These are phyloP conservation scores for Phylloscopus trochilus DNA, from an alignment of 2,113 vertebrate genomes.

Conservation along the genomic window DNA sequence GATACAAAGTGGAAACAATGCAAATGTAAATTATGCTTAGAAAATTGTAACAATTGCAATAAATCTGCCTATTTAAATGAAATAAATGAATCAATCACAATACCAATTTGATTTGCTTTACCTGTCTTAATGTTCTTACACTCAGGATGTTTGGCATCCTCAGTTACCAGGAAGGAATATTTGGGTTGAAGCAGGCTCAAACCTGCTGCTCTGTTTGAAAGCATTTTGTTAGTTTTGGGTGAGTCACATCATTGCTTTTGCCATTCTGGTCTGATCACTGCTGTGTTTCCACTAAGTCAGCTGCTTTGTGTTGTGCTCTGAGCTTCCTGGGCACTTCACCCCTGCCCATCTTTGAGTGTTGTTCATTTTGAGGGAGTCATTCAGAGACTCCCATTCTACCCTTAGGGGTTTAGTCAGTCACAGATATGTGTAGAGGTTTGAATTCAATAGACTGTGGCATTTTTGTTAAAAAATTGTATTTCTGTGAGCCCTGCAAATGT, in stretches of 20 bases:
- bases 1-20: background rate
- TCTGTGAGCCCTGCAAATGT: background rate
- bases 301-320: background rate
- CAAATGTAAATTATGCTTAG: background rate
- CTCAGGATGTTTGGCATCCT: background rate
- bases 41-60: background rate
- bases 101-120: background rate
- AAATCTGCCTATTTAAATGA: background rate
- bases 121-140: background rate
- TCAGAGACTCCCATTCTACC: rapidly evolving
- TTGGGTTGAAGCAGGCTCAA: background rate
- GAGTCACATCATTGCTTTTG: background rate
- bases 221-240: background rate
- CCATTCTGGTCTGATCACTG: background rate
- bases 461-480: background rate
- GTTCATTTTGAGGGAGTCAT: background rate
- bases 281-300: background rate
- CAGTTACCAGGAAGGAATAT: background rate
- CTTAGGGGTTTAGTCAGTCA: background rate
- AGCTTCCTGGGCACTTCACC: background rate
- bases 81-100: background rate
- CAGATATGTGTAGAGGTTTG: background rate
- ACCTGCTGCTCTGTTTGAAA: background rate
- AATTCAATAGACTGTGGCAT: background rate
- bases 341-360: background rate